Base-by-base conservation (phyloP, 2,113 vertebrate genomes). In the Melospiza melodia region DNA sequence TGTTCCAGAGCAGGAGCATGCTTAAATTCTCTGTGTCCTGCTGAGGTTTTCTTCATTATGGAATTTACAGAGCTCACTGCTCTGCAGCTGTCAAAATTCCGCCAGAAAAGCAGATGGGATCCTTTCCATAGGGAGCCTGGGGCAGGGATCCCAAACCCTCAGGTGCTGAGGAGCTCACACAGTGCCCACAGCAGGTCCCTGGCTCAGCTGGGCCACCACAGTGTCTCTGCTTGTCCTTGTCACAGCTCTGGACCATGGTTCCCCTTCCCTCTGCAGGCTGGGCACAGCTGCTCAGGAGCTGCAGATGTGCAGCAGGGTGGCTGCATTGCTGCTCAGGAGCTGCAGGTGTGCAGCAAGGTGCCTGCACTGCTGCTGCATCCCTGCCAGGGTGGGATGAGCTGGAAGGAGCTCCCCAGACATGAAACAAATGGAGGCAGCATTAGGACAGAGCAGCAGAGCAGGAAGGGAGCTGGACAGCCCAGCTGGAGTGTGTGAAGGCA, bases 371-470 rank as follows among this genome's bases (percentile, higher is more conserved):
- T 52, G 89, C 85, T 44, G 61, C 35, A 1, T 21, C 46, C 37
- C 39, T n/a, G 54, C 0, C 0, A 19, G 16, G 0, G 27, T 2
- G 3, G 24, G 58, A 20, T 19, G 54, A 37, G 18, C 77, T 69
- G 79, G 77, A 46, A 57, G 62, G 59, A 65, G 59, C 41, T 80
- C 41, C 41, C 51, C 0, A 0, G 81, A 27, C 17, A 4, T 18
- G 51, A 7, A 84, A 66, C 39, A 55, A 84, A 43, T 4, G 35
- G 33, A 59, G 65, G 31, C 46, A 25, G 41, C 54, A 15, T 41
- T 3, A 83, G 10, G 11, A 9, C 28, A 27, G 90, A 82, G 30
- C 30, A 54, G 33, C 28, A 25, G 89, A 84, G 31, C 30, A 54
- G 33, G 76, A 87, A 62, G 51, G 72, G 63, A 49, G 61, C n/a